These are phyloP conservation scores for Ephydatia muelleri DNA, from an alignment of 37 sponge, comb jelly and placozoan species.

Conservation along the genomic window DNA sequence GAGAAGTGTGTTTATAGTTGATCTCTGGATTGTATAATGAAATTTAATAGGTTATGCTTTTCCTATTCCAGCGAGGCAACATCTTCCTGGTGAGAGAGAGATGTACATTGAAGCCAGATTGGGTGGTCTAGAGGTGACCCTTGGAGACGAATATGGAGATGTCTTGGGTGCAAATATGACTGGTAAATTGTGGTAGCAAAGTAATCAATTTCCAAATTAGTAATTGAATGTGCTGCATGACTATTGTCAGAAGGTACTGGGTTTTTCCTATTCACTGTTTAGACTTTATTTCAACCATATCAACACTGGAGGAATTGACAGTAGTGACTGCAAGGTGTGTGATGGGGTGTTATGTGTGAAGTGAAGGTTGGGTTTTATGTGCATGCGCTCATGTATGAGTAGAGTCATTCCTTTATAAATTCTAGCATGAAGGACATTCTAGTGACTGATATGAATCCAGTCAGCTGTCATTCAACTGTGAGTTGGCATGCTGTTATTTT, in stretches of 20 bases:
- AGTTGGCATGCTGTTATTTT: no score
- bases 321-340: background rate
- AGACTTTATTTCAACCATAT: background rate
- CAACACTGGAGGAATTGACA: background rate
- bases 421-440: conserved; percentile 17
- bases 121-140: no score
- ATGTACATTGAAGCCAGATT: no score
- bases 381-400: no score
- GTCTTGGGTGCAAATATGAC: no score
- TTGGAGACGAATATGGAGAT: no score
- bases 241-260: no score
- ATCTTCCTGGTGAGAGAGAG: conserved; percentile 13
- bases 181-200: no score
- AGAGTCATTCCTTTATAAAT: background rate
- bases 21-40: background rate
- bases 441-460: conserved; percentile 16
- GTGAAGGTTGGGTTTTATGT: no score
- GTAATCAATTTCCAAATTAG: no score
- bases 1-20: background rate
- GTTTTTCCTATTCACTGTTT: no score
- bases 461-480: conserved; percentile 21
- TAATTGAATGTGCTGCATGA: no score
- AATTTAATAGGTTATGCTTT: background rate
- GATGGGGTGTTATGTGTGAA: background rate
- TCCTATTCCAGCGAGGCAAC: background rate